A percentile compares a stretch with the other conserved stretches of the same genome.
These are phyloP conservation scores for Acleris literana DNA, from an alignment of 2,888 invertebrate species.

Conservation along the genomic window DNA sequence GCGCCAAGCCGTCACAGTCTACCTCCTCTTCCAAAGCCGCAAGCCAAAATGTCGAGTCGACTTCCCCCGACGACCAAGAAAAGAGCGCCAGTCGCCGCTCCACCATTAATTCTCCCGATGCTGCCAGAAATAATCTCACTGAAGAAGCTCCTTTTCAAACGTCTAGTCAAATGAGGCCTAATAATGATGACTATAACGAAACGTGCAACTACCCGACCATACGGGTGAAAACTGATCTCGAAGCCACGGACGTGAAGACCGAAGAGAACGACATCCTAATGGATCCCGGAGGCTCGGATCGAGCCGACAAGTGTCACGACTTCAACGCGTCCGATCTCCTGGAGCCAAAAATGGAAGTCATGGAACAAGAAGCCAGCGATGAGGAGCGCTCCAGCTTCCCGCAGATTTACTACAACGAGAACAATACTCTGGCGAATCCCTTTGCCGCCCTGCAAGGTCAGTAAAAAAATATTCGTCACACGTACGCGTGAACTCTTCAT, in stretches of 20 bases:
- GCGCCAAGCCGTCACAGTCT: constrained; percentile 81
- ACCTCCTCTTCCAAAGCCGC: constrained; percentile 83
- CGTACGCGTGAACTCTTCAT: neutral
- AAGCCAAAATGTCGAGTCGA: constrained; percentile 81
- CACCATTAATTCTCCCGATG: constrained; percentile 80
- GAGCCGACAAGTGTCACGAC: constrained; percentile 72
- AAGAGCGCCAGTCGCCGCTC: constrained; percentile 75
- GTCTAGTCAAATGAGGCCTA: constrained; percentile 84
- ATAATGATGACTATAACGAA: constrained; percentile 82
- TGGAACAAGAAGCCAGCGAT: constrained; percentile 87
- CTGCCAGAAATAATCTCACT: constrained; percentile 83
- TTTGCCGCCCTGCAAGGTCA: constrained; percentile 76
- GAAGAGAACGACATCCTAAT: constrained; percentile 77
- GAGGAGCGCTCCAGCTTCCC: constrained; percentile 83
- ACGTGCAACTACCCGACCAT: constrained; percentile 75
- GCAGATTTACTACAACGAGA: constrained; percentile 73
- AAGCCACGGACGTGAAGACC: constrained; percentile 78
- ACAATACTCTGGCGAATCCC: constrained; percentile 76
- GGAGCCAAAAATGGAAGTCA: constrained; percentile 88
- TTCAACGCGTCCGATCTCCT: constrained; percentile 77
- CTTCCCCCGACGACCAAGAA: constrained; percentile 75
- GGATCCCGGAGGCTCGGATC: constrained; percentile 75
- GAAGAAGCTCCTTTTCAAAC: constrained; percentile 82
- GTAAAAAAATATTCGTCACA: constrained; percentile 28
- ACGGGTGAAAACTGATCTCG: constrained; percentile 83